Evolutionary conservation across 2,113 vertebrate species (phyloP).

Genomic region (Syngnathus typhle): DNA sequence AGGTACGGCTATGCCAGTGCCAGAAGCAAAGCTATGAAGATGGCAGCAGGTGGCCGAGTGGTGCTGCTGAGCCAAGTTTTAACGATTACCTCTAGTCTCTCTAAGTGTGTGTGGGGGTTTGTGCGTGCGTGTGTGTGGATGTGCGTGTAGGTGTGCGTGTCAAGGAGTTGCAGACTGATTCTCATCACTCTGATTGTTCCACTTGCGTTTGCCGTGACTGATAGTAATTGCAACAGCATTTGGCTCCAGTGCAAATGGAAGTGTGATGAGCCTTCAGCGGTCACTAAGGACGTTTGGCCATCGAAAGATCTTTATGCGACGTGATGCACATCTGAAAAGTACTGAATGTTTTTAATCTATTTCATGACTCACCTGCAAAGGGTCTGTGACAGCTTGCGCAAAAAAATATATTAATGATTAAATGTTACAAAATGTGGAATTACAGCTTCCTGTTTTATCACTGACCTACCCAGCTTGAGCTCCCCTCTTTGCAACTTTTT

Average conservation of each 20-base stretch:
- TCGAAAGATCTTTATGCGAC: constrained; percentile 23
- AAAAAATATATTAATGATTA: background rate
- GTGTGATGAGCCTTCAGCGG: constrained; percentile 36
- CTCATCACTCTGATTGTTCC: constrained; percentile 51
- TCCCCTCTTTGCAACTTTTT: too few relatives aligned
- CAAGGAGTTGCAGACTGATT: constrained; percentile 34
- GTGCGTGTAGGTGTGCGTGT: constrained; percentile 16
- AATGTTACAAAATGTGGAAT: background rate
- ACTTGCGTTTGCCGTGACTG: constrained; percentile 49
- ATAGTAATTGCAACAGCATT: constrained; percentile 53
- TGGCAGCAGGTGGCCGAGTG: constrained; percentile 58
- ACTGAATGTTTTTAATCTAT: constrained; percentile 16
- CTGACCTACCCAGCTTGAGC: too few relatives aligned
- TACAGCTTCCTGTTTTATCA: too few relatives aligned
- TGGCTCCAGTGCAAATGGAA: constrained; percentile 46
- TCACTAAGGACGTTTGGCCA: constrained; percentile 22
- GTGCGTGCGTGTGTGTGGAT: constrained; percentile 8
- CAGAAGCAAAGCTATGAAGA: constrained; percentile 31
- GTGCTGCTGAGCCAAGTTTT: constrained; percentile 48
- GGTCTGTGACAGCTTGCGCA: background rate
- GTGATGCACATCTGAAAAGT: background rate
- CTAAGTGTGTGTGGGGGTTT: constrained; percentile 10
- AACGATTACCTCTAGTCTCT: constrained; percentile 14
- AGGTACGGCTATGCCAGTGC: constrained; percentile 32
- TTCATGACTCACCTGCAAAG: constrained; percentile 1